Evolutionary conservation across 2,113 vertebrate species (phyloP).

Genomic region (Tupaia tana): DNA sequence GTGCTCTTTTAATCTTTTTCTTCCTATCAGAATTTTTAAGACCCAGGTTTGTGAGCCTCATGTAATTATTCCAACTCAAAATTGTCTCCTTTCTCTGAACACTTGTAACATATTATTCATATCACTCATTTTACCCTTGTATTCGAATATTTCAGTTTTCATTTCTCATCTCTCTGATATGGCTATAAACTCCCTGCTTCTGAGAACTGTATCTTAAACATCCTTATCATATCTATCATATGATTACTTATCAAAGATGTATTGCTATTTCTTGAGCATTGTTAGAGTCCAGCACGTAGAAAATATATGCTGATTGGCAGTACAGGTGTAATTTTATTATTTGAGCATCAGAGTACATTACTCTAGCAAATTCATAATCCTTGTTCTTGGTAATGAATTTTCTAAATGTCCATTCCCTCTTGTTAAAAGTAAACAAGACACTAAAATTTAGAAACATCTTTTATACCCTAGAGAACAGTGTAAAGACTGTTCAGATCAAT

Average conservation of each 20-base stretch:
- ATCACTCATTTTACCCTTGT: slow-evolving; percentile 25
- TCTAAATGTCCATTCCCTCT: not conserved
- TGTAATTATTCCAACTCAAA: slow-evolving; percentile 13
- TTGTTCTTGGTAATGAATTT: slow-evolving; percentile 37
- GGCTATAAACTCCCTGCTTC: slow-evolving; percentile 33
- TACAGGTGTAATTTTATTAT: slow-evolving; percentile 22
- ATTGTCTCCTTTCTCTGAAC: not conserved
- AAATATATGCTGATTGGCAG: slow-evolving; percentile 2
- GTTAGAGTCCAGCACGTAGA: not conserved
- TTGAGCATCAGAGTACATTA: not conserved
- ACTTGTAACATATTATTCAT: not conserved
- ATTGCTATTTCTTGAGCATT: slow-evolving; percentile 15
- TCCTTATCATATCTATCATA: not conserved
- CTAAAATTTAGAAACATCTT: not conserved
- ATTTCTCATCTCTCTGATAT: not conserved
- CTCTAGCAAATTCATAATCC: not conserved
- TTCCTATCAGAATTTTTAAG: not conserved
- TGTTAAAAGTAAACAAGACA: not conserved
- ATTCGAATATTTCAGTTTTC: slow-evolving; percentile 49
- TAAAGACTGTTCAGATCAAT: not conserved
- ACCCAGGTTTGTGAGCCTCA: not conserved
- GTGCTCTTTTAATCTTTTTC: not conserved
- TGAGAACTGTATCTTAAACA: slow-evolving; percentile 21
- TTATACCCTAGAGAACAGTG: slow-evolving; percentile 14
- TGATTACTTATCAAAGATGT: not conserved